Evolutionary conservation across 1,140 invertebrate species (phyloP).

Genomic region (Helicoverpa armigera): DNA sequence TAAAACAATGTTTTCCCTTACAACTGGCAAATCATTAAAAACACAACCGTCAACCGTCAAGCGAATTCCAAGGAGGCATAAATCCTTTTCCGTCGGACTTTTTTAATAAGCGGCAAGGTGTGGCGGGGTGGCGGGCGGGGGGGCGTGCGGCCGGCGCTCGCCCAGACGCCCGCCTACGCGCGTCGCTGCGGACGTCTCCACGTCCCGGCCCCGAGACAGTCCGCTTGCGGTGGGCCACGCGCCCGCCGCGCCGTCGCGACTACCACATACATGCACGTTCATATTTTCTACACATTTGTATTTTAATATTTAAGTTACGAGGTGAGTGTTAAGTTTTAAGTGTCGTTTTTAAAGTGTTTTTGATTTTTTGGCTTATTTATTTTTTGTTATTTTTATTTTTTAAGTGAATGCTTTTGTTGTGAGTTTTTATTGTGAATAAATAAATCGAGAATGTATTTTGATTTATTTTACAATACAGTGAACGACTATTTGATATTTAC

Average conservation of each 20-base stretch:
- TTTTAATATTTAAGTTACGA: constrained; percentile 36
- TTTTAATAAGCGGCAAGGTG: constrained; percentile 54
- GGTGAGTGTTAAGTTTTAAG: constrained; percentile 18
- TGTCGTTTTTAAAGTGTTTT: not conserved
- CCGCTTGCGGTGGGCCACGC: constrained; percentile 60
- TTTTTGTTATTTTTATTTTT: not conserved
- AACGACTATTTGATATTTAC: no score
- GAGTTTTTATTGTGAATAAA: not conserved
- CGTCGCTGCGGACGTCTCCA: constrained; percentile 69
- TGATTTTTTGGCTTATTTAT: not conserved
- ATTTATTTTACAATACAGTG: not conserved
- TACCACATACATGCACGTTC: not conserved
- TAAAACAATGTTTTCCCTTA: not conserved
- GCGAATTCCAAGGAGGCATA: constrained; percentile 36
- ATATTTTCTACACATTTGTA: constrained; percentile 48
- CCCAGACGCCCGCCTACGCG: constrained; percentile 80
- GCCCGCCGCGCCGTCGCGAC: constrained; percentile 66
- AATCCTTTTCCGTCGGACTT: constrained; percentile 51
- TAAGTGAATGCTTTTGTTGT: constrained; percentile 9
- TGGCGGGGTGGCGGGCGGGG: constrained; percentile 16
- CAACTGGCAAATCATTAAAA: constrained; percentile 27
- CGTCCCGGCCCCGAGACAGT: constrained; percentile 38
- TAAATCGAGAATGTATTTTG: not conserved
- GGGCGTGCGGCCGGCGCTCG: constrained; percentile 3
- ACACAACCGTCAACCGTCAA: constrained; percentile 26